These are phyloP conservation scores for Halcyon chelicuti DNA, from an alignment of 2,797 vertebrate genomes.

Conservation along the genomic window DNA sequence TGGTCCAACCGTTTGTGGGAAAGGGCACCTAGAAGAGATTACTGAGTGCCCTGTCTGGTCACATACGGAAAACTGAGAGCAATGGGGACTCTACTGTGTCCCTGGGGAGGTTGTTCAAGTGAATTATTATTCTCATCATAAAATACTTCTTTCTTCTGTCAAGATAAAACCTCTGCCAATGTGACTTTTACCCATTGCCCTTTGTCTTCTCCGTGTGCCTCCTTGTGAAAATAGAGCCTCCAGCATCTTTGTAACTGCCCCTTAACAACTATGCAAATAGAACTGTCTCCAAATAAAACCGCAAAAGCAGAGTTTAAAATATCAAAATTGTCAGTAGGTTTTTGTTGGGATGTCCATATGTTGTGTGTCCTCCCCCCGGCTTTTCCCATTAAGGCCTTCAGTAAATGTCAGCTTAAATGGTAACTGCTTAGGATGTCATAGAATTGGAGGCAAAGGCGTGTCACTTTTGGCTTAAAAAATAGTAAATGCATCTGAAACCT, in stretches of 20 bases:
- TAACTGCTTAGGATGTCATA: background rate
- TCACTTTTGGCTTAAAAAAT: background rate
- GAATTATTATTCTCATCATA: background rate
- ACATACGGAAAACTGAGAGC: background rate
- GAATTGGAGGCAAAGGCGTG: background rate
- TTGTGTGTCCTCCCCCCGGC: background rate
- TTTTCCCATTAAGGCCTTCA: background rate
- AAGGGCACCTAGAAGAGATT: background rate
- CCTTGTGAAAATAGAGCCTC: background rate
- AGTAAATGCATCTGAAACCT: background rate
- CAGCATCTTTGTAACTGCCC: background rate
- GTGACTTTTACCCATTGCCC: background rate
- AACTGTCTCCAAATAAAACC: background rate
- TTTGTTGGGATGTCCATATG: background rate
- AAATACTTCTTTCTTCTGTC: background rate
- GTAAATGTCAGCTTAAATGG: background rate
- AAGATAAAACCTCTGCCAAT: background rate
- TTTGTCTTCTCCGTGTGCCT: background rate
- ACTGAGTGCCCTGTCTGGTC: rapidly evolving
- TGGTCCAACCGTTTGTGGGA: background rate
- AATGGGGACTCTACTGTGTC: background rate
- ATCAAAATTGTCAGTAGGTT: background rate
- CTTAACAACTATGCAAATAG: background rate
- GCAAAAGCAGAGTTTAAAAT: background rate
- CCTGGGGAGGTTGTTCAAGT: background rate